These are phyloP conservation scores for Lepas anatifera DNA, from an alignment of 2,888 invertebrate genomes.

Conservation along the genomic window DNA sequence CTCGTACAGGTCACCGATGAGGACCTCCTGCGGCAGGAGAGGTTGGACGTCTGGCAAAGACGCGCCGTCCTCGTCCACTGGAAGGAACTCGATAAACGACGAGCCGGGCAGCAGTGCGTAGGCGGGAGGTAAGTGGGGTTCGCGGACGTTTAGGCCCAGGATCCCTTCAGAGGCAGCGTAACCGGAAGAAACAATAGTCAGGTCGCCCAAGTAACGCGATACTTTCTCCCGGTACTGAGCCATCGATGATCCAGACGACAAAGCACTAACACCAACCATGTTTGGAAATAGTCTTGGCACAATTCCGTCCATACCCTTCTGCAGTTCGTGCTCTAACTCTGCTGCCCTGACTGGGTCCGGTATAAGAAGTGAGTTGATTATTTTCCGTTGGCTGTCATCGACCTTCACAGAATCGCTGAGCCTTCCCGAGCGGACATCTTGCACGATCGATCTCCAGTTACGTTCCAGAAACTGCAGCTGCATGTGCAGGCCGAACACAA, in stretches of 20 bases:
- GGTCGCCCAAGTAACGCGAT: neutral
- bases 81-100: neutral
- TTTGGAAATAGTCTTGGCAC: neutral
- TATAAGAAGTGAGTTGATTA: neutral
- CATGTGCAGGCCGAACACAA: neutral
- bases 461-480: neutral
- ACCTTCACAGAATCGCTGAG: neutral
- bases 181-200: neutral
- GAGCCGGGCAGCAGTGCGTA: neutral
- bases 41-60: neutral
- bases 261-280: neutral
- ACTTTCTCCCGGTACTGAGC: neutral
- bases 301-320: neutral
- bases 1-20: neutral
- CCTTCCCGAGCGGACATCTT: neutral
- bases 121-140: neutral
- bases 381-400: neutral
- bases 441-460: neutral
- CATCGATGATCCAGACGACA: neutral
- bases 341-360: neutral
- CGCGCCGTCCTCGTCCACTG: neutral
- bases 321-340: neutral
- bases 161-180: neutral
- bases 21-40: neutral
- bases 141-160: neutral